Percentiles rank a stretch among this genome's conserved stretches.
phyloP scores from a whole-genome alignment of 2,797 vertebrate species.

The Fratercula arctica region DNA sequence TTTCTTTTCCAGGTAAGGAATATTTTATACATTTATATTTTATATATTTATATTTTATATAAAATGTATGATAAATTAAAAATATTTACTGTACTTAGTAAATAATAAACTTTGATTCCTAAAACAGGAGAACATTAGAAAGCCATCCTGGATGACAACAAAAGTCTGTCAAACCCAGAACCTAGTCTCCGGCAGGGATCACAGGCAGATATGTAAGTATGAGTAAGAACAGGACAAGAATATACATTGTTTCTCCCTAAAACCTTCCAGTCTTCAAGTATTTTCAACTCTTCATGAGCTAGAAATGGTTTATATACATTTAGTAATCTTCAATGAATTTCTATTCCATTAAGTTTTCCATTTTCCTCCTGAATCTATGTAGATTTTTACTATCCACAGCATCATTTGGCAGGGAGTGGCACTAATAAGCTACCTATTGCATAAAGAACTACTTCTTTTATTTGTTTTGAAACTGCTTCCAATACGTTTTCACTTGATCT shows the following conservation, averaged over 20 bases:
- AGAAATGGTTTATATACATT: background rate
- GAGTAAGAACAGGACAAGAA: background rate
- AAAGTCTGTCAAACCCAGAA: background rate
- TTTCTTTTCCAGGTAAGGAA: background rate
- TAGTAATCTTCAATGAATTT: background rate
- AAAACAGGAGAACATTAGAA: background rate
- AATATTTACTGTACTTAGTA: background rate
- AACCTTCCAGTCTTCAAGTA: background rate
- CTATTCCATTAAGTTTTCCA: background rate
- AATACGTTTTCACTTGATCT: background rate
- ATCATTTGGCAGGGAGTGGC: background rate
- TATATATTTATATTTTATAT: background rate
- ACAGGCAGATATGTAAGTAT: background rate
- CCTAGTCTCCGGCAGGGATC: background rate
- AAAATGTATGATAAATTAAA: background rate
- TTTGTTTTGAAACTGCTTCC: background rate
- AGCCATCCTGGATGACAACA: background rate
- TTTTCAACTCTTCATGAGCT: background rate
- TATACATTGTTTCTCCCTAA: background rate
- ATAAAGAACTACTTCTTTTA: background rate
- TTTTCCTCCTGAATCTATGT: background rate
- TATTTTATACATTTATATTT: background rate
- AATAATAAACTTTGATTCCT: background rate
- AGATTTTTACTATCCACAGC: background rate
- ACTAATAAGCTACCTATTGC: background rate